phyloP scores from a whole-genome alignment of 1,140 invertebrate species.

The Copidosoma floridanum region DNA sequence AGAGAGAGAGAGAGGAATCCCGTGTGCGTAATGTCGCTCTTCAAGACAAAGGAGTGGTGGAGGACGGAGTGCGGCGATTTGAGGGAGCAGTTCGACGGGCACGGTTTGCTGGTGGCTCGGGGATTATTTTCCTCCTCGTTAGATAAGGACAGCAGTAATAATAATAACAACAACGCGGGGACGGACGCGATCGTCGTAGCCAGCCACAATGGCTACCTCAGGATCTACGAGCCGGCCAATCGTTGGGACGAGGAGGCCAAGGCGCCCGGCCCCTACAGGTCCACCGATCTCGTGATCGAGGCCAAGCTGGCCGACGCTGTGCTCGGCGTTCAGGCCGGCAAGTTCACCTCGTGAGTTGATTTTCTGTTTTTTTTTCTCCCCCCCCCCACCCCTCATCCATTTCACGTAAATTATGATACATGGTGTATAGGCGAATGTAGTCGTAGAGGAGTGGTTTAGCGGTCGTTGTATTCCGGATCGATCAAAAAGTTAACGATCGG shows the following conservation, averaged over 20 bases:
- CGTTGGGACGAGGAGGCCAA: constrained; percentile 53
- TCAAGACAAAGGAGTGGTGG: constrained; percentile 80
- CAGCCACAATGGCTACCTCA: constrained; percentile 68
- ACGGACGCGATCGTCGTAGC: constrained; percentile 69
- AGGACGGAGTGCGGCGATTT: constrained; percentile 62
- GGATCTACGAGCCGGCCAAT: constrained; percentile 65
- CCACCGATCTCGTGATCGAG: constrained; percentile 72
- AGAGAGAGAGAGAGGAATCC: no score
- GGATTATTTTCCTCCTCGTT: no score
- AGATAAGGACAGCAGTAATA: not conserved
- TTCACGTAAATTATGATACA: no score
- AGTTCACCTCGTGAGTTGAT: constrained; percentile 70
- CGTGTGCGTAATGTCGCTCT: constrained; percentile 75
- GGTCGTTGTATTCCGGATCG: no score
- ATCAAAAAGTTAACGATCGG: no score
- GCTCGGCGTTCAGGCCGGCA: constrained; percentile 69
- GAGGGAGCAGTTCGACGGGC: constrained; percentile 65
- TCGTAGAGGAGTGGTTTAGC: no score
- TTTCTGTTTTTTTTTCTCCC: no score
- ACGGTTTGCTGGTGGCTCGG: constrained; percentile 53
- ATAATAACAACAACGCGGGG: constrained; percentile 52
- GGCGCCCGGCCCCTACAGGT: constrained; percentile 56
- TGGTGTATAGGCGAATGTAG: no score
- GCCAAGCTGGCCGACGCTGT: constrained; percentile 66
- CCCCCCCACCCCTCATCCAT: no score